These are phyloP conservation scores for Gerris lacustris DNA, from an alignment of 2,888 invertebrate species.

Conservation along the genomic window DNA sequence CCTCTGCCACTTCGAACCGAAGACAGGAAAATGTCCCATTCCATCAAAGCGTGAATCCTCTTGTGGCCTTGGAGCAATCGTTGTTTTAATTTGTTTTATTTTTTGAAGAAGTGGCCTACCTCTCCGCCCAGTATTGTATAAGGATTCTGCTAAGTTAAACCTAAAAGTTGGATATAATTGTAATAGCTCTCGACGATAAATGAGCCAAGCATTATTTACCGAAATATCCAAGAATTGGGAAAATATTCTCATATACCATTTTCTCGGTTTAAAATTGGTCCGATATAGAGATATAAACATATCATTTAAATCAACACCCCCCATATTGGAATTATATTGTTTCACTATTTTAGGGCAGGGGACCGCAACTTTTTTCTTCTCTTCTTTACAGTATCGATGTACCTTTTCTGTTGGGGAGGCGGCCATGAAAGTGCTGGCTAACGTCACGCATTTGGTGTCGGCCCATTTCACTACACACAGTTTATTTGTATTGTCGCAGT, in stretches of 20 bases:
- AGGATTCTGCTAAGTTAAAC: conserved; percentile 10
- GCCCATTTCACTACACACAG: background rate
- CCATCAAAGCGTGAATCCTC: conserved; percentile 15
- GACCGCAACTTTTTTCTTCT: too few relatives aligned
- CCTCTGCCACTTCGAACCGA: conserved; percentile 8
- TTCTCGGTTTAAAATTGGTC: too few relatives aligned
- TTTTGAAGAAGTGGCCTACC: background rate
- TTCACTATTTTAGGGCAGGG: too few relatives aligned
- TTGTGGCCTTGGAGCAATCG: conserved; percentile 12
- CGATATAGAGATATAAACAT: too few relatives aligned
- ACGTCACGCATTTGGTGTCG: conserved; percentile 27
- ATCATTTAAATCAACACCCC: too few relatives aligned
- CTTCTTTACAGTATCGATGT: too few relatives aligned
- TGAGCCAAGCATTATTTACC: conserved; percentile 5
- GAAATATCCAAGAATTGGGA: too few relatives aligned
- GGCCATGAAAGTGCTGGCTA: conserved; percentile 25
- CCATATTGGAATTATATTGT: too few relatives aligned
- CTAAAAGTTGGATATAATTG: conserved; percentile 15
- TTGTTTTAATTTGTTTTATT: too few relatives aligned
- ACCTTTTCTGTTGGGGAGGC: too few relatives aligned
- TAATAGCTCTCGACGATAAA: conserved; percentile 17
- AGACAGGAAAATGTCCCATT: conserved; percentile 16
- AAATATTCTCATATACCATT: too few relatives aligned
- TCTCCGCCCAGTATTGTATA: conserved; percentile 11
- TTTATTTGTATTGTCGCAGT: too few relatives aligned